phyloP scores from a whole-genome alignment of 2,888 invertebrate species.

The Odontocerum albicorne region DNA sequence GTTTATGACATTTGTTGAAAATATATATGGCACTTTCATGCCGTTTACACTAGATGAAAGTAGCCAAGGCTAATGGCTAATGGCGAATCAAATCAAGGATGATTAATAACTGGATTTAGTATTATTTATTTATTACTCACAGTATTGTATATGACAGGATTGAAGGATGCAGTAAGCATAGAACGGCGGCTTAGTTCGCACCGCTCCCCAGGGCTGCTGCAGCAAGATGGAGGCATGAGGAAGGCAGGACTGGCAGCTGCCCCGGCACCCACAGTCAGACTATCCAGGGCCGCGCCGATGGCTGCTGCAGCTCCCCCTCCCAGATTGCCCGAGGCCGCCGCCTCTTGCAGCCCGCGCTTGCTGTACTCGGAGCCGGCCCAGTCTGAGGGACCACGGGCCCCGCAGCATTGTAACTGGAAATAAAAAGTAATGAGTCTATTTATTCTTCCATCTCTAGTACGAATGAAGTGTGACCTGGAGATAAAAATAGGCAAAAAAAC shows the following conservation, averaged over 20 bases:
- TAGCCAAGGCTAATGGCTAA: too few relatives aligned
- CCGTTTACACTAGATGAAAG: too few relatives aligned
- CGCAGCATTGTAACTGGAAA: conserved; percentile 73
- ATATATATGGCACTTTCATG: too few relatives aligned
- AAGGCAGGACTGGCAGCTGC: conserved; percentile 28
- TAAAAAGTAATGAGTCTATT: not conserved
- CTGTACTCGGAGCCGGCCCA: conserved; percentile 68
- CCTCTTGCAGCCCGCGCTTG: conserved; percentile 37
- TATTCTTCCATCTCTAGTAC: too few relatives aligned
- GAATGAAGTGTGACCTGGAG: too few relatives aligned
- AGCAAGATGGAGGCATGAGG: conserved; percentile 49
- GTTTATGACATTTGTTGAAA: too few relatives aligned
- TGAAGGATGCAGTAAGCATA: conserved; percentile 49
- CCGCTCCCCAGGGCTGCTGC: conserved; percentile 50
- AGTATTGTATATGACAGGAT: conserved; percentile 52
- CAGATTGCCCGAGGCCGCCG: not conserved
- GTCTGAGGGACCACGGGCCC: conserved; percentile 69
- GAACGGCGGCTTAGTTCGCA: conserved; percentile 56
- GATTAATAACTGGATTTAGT: too few relatives aligned
- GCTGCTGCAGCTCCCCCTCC: conserved; percentile 2
- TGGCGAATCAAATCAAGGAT: too few relatives aligned
- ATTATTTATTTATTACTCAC: too few relatives aligned
- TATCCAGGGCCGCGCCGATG: conserved; percentile 1
- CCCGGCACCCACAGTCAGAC: conserved; percentile 36
- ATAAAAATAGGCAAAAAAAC: too few relatives aligned